Base-by-base conservation (phyloP, 2,113 vertebrate genomes). In the Aegotheles bennettii region DNA sequence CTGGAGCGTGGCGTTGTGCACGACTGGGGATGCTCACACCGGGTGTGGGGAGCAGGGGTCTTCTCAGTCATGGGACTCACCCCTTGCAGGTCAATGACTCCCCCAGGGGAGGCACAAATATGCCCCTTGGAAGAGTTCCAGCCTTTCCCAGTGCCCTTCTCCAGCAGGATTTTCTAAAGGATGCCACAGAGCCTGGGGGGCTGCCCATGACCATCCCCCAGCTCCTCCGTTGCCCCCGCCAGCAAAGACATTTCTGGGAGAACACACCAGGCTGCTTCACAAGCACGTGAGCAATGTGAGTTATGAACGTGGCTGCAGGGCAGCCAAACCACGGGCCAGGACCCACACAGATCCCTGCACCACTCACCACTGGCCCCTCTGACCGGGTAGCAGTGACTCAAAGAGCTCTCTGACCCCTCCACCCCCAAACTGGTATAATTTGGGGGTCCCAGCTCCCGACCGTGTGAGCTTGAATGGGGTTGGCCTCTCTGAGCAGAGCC, bases 21-120 rank as follows among this genome's bases (percentile, higher is more conserved):
- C 0, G 0, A 23, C 11, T 7, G 4, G 29, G n/a, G 93, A 56
- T 51, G 74, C 29, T 74, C 13, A 1, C 0, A 0, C 8, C 0
- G 2, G n/a, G 13, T 3, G 9, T 2, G 24, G 43, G 29, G 47
- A 78, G 33, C 36, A 29, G 48, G 17, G 38, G 42, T 77, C 19
- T 60, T 23, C 8, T 69, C 71, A 89, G 48, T 53, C 14, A 76
- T 31, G n/a, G 59, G 43, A 40, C 57, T 90, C 85, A 33, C 4
- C 19, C 60, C n/a, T 36, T 12, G 33, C 8, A 45, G 28, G 4
- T 25, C 1, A 5, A 3, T 59, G 57, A 75, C 23, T 17, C 33
- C 47, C 20, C 28, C 3, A 1, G 4, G 31, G 31, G 36, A 64
- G 42, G 29, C 33, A 64, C 11, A 85, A 19, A 76, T 53, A 24